Evolutionary conservation across 2,888 invertebrate genomes (phyloP).

Genomic region (Mesorhabditis spiculigera): DNA sequence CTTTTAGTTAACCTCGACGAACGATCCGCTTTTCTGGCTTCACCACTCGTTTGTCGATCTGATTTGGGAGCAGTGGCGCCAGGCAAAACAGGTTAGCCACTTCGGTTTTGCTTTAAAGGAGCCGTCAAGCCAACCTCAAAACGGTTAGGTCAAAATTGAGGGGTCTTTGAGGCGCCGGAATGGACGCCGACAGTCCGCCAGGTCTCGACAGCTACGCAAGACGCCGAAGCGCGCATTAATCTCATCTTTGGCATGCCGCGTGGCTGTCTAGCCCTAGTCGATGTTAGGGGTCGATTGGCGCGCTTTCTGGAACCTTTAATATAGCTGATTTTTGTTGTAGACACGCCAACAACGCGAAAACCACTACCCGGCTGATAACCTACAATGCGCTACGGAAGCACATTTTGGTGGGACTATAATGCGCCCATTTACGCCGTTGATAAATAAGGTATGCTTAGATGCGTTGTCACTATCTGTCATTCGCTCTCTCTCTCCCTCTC

Average conservation of each 20-base stretch:
- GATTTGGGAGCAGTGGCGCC: constrained; percentile 56
- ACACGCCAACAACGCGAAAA: neutral
- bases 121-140: too few relatives aligned
- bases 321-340: neutral
- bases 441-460: neutral
- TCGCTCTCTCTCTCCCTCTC: too few relatives aligned
- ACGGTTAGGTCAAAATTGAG: too few relatives aligned
- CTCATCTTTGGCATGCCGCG: too few relatives aligned
- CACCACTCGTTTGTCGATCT: constrained; percentile 59
- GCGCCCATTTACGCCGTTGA: neutral
- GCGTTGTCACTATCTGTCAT: too few relatives aligned
- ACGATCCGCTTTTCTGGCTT: constrained; percentile 60
- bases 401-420: neutral
- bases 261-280: neutral
- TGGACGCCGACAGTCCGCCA: too few relatives aligned
- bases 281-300: neutral
- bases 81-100: constrained; percentile 11
- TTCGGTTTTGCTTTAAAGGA: too few relatives aligned
- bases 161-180: too few relatives aligned
- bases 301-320: neutral
- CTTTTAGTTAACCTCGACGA: constrained; percentile 40
- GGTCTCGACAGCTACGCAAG: too few relatives aligned
- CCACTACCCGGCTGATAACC: neutral
- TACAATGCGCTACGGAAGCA: neutral
- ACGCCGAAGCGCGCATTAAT: too few relatives aligned